Evolutionary conservation across 2,888 invertebrate species (phyloP), one percentile per base, ranked within the genome.

Genomic region (Eurytoma californica): DNA sequence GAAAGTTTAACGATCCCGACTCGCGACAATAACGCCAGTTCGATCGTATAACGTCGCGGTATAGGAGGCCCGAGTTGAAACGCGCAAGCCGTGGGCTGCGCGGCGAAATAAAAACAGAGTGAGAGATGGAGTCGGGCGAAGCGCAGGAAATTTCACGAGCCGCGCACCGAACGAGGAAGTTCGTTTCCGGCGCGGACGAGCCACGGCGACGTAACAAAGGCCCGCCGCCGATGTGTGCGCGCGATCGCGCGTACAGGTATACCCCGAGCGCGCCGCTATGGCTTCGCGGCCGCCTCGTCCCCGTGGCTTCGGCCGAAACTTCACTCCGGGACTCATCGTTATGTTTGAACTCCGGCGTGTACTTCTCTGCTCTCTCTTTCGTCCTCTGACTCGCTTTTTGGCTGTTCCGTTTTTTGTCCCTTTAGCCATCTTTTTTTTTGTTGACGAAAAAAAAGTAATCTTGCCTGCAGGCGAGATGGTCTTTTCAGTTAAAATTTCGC

Each of bases 131-230:
- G 57, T 18, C 49, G 20, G 14, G 47, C 28, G 61, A 68, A 16
- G 66, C 39, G 7, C 72, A 79, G 68, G 79, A 80, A 79, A 82
- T 80, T 80, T 80, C 74, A 49, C 77, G 79, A 82, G 83, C 67
- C 51, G 69, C 58, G 51, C 57, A 58, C 65, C 72, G 72, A 72
- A 79, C 73, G 72, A 18, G 76, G 57, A 81, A 81, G 81, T 81
- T 79, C 73, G 81, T 79, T 81, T 81, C 81, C 77, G 79, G 79
- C 28, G 49, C 63, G 51, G 70, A 66, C 75, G 70, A 28, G 55
- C 60, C 18, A 66, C 70, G 75, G 67, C 68, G 68, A n/a, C 13
- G 72, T 70, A 72, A 80, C 80, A 77, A 80, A 80, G 80, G 65
- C 57, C 49, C 13, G 4, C 9, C 49, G 24, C 55, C 14, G 13